Evolutionary conservation across 2,797 vertebrate genomes (phyloP).

Genomic region (Eulemur albifrons): DNA sequence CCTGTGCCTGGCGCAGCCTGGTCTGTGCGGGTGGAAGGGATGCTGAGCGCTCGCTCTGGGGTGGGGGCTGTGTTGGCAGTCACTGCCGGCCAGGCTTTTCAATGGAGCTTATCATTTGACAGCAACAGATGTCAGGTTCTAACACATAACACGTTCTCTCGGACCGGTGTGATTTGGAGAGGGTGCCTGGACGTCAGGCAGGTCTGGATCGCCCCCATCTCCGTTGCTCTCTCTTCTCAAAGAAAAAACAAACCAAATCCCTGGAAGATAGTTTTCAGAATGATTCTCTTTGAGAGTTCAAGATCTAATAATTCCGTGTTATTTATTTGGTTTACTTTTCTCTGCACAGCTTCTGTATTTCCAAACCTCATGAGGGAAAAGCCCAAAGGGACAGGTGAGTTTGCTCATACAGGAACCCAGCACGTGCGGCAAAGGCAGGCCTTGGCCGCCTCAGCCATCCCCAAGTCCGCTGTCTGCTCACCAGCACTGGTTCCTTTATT

Average conservation of each 20-base stretch:
- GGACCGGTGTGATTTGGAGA: slow-evolving; percentile 63
- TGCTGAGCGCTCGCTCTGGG: background rate
- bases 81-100: slow-evolving; percentile 53
- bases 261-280: slow-evolving; percentile 52
- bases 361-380: background rate
- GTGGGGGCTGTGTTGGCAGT: background rate
- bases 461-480: background rate
- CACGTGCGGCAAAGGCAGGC: background rate
- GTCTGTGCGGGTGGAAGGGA: background rate
- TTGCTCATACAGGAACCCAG: background rate
- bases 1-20: slow-evolving; percentile 47
- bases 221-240: slow-evolving; percentile 41
- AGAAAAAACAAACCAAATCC: slow-evolving; percentile 53
- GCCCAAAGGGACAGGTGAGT: background rate
- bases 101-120: slow-evolving; percentile 65
- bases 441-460: background rate
- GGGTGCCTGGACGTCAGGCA: slow-evolving; percentile 60
- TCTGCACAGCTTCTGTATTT: background rate
- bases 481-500: background rate
- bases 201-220: slow-evolving; percentile 55
- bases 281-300: background rate
- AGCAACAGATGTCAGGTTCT: slow-evolving; percentile 70
- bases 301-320: background rate
- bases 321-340: slow-evolving; percentile 24
- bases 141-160: slow-evolving; percentile 67